Evolutionary conservation across 1,140 invertebrate species (phyloP).

Genomic region (Drosophila lacteicornis): DNA sequence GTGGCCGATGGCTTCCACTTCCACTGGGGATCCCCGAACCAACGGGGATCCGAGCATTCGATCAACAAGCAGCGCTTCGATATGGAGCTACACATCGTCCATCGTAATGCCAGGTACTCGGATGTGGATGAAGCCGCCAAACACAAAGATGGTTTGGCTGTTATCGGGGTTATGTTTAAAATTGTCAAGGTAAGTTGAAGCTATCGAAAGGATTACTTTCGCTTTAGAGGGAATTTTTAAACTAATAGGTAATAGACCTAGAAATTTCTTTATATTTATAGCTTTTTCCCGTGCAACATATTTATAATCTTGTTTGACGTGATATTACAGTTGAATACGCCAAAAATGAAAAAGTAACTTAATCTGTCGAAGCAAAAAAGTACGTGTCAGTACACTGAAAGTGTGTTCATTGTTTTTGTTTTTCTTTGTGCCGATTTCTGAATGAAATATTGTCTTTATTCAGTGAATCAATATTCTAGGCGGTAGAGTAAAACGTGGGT

Average conservation of each 20-base stretch:
- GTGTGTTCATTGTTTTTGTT: background rate
- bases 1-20: slow-evolving; percentile 88
- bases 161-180: slow-evolving; percentile 71
- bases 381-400: slow-evolving; percentile 14
- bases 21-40: slow-evolving; percentile 87
- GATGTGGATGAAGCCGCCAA: slow-evolving; percentile 48
- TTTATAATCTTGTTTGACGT: slow-evolving; percentile 3
- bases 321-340: background rate
- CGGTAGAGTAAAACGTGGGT: background rate
- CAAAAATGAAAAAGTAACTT: background rate
- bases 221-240: background rate
- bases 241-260: background rate
- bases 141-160: slow-evolving; percentile 63
- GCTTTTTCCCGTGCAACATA: background rate
- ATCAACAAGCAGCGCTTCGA: slow-evolving; percentile 62
- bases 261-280: background rate
- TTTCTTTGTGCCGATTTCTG: background rate
- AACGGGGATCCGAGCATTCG: slow-evolving; percentile 66
- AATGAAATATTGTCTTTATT: background rate
- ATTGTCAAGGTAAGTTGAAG: slow-evolving; percentile 44
- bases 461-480: background rate
- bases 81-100: slow-evolving; percentile 77
- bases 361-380: slow-evolving; percentile 1
- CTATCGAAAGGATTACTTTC: background rate
- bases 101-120: slow-evolving; percentile 57